Conservation (phyloP, 2,797 vertebrate genomes). For the Glossophaga mutica region DNA sequence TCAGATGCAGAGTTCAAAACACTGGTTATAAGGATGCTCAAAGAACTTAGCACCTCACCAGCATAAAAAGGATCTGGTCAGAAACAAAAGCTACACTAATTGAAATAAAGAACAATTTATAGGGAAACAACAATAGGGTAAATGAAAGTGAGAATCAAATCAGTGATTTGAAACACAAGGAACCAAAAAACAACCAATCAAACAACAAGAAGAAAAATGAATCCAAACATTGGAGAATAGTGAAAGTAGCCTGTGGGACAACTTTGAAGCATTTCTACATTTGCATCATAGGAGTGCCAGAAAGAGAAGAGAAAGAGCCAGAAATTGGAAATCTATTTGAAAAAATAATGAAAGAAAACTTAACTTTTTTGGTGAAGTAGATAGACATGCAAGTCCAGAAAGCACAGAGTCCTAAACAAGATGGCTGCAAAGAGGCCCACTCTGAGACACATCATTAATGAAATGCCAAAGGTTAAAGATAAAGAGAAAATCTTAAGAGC, state of each 20-base stretch:
- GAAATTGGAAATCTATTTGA: neutral
- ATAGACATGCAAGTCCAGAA: neutral
- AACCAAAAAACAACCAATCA: neutral
- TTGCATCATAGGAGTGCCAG: neutral
- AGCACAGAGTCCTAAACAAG: neutral
- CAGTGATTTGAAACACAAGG: neutral
- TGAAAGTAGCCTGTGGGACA: neutral
- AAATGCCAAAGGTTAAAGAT: neutral
- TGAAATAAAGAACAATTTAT: too few relatives aligned
- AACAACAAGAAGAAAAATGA: neutral
- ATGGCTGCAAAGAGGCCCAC: neutral
- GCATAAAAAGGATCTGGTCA: too few relatives aligned
- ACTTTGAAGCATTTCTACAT: neutral
- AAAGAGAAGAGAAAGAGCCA: neutral
- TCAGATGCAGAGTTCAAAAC: neutral
- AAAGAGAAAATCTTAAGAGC: neutral
- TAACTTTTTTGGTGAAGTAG: neutral
- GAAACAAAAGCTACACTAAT: too few relatives aligned
- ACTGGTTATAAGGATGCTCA: neutral
- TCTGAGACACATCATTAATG: neutral
- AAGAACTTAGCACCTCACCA: neutral
- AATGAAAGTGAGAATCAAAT: neutral
- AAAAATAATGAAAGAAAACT: neutral
- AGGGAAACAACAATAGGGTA: too few relatives aligned
- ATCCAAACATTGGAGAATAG: neutral